A percentile compares a stretch with the other conserved stretches of the same genome.
Conservation (phyloP, 2,113 vertebrate species). For the Neolamprologus longior region DNA sequence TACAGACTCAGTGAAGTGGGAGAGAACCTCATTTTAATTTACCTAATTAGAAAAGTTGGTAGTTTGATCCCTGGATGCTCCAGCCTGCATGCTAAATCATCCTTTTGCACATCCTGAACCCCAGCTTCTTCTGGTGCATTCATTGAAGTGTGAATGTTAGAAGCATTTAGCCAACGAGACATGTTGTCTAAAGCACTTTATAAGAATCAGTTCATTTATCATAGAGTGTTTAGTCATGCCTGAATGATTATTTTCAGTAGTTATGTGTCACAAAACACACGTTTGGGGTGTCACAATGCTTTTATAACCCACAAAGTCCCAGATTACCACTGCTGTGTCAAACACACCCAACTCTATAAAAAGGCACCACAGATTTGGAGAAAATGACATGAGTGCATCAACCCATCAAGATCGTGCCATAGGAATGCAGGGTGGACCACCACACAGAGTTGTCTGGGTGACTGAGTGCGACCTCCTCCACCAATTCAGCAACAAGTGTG, state of each 20-base stretch:
- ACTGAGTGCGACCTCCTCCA: background rate
- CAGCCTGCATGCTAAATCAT: accelerated
- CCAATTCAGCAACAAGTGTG: background rate
- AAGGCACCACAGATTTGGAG: accelerated
- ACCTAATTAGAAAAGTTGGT: background rate
- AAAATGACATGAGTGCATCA: background rate
- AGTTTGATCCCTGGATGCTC: accelerated
- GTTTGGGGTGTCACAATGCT: background rate
- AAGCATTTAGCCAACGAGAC: background rate
- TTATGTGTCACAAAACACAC: background rate
- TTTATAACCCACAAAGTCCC: background rate
- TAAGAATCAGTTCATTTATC: background rate
- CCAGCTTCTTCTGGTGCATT: background rate
- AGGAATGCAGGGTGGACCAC: background rate
- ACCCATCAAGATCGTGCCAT: background rate
- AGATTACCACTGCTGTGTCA: background rate
- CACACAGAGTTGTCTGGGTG: background rate
- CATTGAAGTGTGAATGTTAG: background rate
- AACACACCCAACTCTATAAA: background rate
- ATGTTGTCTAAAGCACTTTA: background rate
- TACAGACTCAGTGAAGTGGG: background rate
- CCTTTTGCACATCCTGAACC: background rate
- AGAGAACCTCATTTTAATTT: background rate
- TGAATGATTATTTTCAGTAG: background rate
- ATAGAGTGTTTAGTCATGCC: background rate